Evolutionary conservation across 2,113 vertebrate genomes (phyloP).

Genomic region (Microtus ochrogaster): DNA sequence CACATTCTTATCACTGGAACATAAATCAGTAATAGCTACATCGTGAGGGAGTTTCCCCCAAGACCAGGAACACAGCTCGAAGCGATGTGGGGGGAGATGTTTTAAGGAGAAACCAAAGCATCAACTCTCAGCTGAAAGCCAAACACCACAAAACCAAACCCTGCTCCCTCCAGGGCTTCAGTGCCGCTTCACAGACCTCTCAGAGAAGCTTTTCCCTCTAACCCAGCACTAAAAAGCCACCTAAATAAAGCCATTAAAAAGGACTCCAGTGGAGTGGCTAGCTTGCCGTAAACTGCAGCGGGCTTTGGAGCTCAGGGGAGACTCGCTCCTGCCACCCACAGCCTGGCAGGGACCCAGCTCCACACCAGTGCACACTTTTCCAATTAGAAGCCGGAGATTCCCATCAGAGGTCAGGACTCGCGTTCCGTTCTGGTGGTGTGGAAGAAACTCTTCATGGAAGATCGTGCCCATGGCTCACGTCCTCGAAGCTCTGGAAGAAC

Average conservation of each 20-base stretch:
- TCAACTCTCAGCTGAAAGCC: slow-evolving; percentile 78
- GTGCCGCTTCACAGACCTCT: slow-evolving; percentile 80
- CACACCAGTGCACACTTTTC: slow-evolving; percentile 83
- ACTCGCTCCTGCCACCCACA: slow-evolving; percentile 86
- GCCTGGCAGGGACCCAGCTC: slow-evolving; percentile 79
- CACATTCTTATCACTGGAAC: slow-evolving; percentile 83
- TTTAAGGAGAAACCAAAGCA: slow-evolving; percentile 77
- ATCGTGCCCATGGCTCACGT: slow-evolving; percentile 62
- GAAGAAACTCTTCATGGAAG: slow-evolving; percentile 79
- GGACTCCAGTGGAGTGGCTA: slow-evolving; percentile 84
- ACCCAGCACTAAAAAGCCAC: slow-evolving; percentile 79
- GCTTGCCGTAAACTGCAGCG: slow-evolving; percentile 85
- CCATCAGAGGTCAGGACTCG: slow-evolving; percentile 82
- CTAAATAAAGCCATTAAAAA: slow-evolving; percentile 87
- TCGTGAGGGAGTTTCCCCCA: slow-evolving; percentile 77
- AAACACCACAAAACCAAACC: slow-evolving; percentile 84
- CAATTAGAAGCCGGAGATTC: slow-evolving; percentile 84
- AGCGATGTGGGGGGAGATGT: slow-evolving; percentile 62
- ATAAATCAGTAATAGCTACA: slow-evolving; percentile 82
- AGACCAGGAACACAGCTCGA: slow-evolving; percentile 66
- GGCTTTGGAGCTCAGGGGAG: slow-evolving; percentile 84
- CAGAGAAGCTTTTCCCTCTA: slow-evolving; percentile 78
- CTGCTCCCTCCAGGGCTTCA: slow-evolving; percentile 79
- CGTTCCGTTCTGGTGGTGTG: slow-evolving; percentile 81
- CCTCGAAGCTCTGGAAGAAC: slow-evolving; percentile 64